These are phyloP conservation scores for Caenorhabditis remanei DNA, from an alignment of 1,140 invertebrate species.

Conservation along the genomic window DNA sequence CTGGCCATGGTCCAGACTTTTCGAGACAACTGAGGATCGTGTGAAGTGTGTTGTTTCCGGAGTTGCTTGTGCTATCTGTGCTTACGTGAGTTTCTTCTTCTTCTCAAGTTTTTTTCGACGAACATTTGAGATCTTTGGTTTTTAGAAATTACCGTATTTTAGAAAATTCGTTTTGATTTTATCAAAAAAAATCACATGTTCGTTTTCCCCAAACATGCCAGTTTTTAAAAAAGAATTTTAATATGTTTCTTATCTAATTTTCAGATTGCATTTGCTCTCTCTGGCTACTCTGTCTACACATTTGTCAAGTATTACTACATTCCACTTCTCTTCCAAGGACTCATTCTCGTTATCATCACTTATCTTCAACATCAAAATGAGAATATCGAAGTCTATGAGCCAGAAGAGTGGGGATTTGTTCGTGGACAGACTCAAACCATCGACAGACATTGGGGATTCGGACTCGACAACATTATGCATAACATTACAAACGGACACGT, in stretches of 20 bases:
- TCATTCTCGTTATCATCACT: conserved; percentile 78
- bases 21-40: conserved; percentile 69
- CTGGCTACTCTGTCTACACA: conserved; percentile 70
- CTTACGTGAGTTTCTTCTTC: conserved; percentile 60
- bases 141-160: no score
- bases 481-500: conserved; percentile 78
- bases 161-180: no score
- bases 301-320: conserved; percentile 77
- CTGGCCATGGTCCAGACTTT: conserved; percentile 71
- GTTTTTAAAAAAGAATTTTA: not conserved
- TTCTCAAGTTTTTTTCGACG: not conserved
- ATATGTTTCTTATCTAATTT: not conserved
- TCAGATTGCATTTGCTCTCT: conserved; percentile 69
- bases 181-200: not conserved
- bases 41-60: conserved; percentile 69
- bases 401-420: conserved; percentile 78
- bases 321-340: conserved; percentile 77
- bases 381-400: conserved; percentile 78
- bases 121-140: not conserved
- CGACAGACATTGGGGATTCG: conserved; percentile 78
- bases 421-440: conserved; percentile 78
- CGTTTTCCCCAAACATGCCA: no score
- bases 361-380: conserved; percentile 79
- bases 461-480: conserved; percentile 77
- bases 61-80: conserved; percentile 62